These are phyloP conservation scores for Mycteria americana DNA, from an alignment of 2,797 vertebrate genomes.

Conservation along the genomic window DNA sequence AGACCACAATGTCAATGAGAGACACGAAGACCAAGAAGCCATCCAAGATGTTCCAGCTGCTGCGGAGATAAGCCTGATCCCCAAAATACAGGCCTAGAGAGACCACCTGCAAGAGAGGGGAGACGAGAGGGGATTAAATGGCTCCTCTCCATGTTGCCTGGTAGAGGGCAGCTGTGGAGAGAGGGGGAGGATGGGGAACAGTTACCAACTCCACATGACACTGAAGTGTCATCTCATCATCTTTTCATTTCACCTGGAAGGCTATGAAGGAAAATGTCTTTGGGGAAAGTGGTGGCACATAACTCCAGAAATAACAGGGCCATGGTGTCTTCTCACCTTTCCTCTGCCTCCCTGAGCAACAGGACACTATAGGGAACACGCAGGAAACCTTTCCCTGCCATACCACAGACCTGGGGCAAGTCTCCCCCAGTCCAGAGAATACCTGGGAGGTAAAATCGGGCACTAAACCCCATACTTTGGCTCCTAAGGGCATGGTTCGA, in stretches of 20 bases:
- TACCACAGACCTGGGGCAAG: background rate
- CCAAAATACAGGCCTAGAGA: slow-evolving; percentile 94
- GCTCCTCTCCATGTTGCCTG: background rate
- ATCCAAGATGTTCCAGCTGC: slow-evolving; percentile 97
- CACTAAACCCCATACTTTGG: background rate
- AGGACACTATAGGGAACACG: background rate
- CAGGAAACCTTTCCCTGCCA: background rate
- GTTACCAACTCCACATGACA: background rate
- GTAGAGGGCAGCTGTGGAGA: background rate
- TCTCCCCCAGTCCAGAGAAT: background rate
- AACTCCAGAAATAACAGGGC: background rate
- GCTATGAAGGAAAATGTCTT: background rate
- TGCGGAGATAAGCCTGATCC: slow-evolving; percentile 91
- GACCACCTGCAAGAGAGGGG: slow-evolving; percentile 82
- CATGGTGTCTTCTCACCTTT: background rate
- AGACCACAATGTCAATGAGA: slow-evolving; percentile 95
- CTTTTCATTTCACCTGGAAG: background rate
- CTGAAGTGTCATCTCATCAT: background rate
- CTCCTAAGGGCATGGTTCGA: background rate
- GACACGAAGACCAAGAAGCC: slow-evolving; percentile 98
- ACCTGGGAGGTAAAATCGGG: background rate
- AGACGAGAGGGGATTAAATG: background rate
- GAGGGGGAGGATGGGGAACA: background rate
- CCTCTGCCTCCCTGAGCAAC: background rate
- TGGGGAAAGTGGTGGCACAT: background rate